Conservation (phyloP, 1,140 invertebrate genomes). For the Paramacrobiotus metropolitanus region DNA sequence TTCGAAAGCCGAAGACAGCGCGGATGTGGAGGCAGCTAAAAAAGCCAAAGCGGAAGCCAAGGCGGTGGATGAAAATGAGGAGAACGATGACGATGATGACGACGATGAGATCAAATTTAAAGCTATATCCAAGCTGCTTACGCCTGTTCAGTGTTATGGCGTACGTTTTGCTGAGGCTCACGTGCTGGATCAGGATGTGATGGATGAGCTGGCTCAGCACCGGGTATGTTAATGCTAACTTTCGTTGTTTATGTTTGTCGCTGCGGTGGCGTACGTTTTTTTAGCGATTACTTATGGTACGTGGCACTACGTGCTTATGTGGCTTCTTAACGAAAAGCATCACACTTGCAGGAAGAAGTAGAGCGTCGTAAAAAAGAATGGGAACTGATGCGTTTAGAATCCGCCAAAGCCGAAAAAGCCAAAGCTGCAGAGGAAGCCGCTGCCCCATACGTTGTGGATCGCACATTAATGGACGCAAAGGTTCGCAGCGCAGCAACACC, state of each 20-base stretch:
- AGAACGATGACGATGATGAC: constrained; percentile 39
- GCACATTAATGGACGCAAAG: not conserved
- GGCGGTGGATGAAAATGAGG: constrained; percentile 47
- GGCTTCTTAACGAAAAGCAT: not conserved
- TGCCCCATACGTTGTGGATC: not conserved
- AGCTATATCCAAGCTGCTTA: constrained; percentile 63
- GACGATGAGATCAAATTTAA: constrained; percentile 39
- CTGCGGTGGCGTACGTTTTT: not conserved
- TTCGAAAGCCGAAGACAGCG: constrained; percentile 76
- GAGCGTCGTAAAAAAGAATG: constrained; percentile 76
- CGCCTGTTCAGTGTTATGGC: constrained; percentile 73
- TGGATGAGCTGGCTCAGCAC: constrained; percentile 58
- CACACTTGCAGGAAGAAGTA: constrained; percentile 35
- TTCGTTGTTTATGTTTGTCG: not conserved
- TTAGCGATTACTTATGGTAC: constrained; percentile 5
- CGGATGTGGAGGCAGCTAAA: constrained; percentile 66
- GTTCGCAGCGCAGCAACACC: not conserved
- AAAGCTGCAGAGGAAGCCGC: constrained; percentile 18
- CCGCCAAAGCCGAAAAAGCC: constrained; percentile 29
- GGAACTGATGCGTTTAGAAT: constrained; percentile 56
- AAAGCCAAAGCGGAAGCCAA: constrained; percentile 73
- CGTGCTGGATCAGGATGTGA: constrained; percentile 54
- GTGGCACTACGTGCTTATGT: constrained; percentile 4
- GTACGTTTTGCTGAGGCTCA: constrained; percentile 60
- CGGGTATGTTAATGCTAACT: constrained; percentile 31